Percentiles rank a stretch among this genome's conserved stretches.
Conservation (phyloP, 2,113 vertebrate genomes). For the Edolisoma coerulescens region DNA sequence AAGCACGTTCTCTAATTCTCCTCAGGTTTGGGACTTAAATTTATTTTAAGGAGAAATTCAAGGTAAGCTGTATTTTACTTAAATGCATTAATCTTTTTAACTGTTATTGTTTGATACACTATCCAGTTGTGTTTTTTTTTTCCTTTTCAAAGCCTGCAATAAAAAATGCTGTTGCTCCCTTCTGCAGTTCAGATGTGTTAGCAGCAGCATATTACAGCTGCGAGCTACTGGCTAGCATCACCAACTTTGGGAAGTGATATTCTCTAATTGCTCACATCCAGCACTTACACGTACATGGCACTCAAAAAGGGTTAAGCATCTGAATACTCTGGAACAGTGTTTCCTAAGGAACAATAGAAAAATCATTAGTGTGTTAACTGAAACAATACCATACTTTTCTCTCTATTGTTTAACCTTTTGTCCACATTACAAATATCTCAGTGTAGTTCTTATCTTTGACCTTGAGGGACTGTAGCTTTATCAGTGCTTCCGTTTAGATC, state of each 20-base stretch:
- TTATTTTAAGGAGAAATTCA: conserved; percentile 69
- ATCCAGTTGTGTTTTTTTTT: not conserved
- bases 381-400: conserved; percentile 78
- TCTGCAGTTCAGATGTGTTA: not conserved
- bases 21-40: conserved; percentile 60
- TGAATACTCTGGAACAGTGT: conserved; percentile 41
- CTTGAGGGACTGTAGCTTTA: conserved; percentile 89
- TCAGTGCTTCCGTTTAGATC: conserved; percentile 82
- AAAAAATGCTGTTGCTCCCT: not conserved
- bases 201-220: not conserved
- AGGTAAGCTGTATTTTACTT: conserved; percentile 70
- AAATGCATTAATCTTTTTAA: conserved; percentile 65
- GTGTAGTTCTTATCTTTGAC: conserved; percentile 91
- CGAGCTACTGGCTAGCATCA: not conserved
- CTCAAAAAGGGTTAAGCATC: conserved; percentile 26
- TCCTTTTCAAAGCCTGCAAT: not conserved
- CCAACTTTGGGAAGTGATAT: conserved; percentile 49
- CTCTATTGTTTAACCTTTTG: conserved; percentile 86
- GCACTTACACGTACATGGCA: not conserved
- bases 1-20: conserved; percentile 65
- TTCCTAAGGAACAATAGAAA: conserved; percentile 84
- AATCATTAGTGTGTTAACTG: conserved; percentile 77
- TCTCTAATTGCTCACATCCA: conserved; percentile 39
- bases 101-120: not conserved
- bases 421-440: conserved; percentile 85